A percentile compares a stretch with the other conserved stretches of the same genome.
phyloP scores from a whole-genome alignment of 2,797 vertebrate species.

The Chrysolophus pictus region DNA sequence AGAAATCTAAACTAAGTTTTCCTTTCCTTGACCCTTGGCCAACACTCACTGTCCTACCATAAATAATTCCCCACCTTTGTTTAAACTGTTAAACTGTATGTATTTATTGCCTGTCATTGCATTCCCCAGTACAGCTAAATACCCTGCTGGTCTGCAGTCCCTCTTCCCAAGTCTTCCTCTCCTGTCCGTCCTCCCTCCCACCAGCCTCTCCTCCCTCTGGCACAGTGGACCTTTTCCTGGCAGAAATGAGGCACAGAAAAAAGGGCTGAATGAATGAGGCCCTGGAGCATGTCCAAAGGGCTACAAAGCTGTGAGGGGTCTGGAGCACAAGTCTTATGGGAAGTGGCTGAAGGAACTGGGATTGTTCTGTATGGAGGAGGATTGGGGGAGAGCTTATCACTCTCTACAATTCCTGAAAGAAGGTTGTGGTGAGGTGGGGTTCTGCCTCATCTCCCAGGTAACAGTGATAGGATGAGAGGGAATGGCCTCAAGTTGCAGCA shows the following conservation, averaged over 20 bases:
- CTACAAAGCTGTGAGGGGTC: too few species aligned
- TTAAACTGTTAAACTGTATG: slow-evolving; percentile 58
- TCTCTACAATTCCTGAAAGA: too few species aligned
- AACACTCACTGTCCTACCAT: neutral
- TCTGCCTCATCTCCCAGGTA: too few species aligned
- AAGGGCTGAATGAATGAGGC: neutral
- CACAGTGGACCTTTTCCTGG: neutral
- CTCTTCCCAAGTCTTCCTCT: neutral
- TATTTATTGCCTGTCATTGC: slow-evolving; percentile 60
- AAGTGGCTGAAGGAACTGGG: too few species aligned
- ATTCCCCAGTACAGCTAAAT: slow-evolving; percentile 7
- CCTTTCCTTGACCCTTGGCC: slow-evolving; percentile 59
- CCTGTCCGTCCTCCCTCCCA: accelerated
- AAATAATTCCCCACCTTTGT: slow-evolving; percentile 67
- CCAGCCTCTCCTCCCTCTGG: neutral
- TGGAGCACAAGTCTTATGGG: too few species aligned
- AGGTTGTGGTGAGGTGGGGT: too few species aligned
- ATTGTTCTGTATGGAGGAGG: too few species aligned
- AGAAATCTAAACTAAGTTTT: slow-evolving; percentile 25
- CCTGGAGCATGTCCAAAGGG: too few species aligned
- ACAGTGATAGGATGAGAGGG: too few species aligned
- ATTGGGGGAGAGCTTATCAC: too few species aligned
- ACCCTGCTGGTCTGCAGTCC: neutral
- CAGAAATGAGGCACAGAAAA: neutral
- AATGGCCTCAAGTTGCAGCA: too few species aligned